phyloP scores from a whole-genome alignment of 2,113 vertebrate species.

The Chloropsis hardwickii region DNA sequence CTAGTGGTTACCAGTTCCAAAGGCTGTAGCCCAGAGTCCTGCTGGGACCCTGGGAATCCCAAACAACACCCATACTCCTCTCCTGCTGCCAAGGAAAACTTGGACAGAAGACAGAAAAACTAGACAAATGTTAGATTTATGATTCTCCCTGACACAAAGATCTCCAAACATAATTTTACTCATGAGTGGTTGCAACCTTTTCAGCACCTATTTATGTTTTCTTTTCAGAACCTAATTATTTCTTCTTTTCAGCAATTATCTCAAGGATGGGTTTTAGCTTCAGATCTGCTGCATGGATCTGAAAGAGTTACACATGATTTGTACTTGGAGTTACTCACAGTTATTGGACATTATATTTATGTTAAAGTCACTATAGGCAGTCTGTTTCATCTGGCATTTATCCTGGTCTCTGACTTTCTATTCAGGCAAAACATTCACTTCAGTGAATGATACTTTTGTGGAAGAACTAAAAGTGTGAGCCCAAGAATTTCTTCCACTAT shows the following conservation, averaged over 20 bases:
- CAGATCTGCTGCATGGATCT: background rate
- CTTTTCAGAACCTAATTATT: background rate
- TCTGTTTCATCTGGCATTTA: background rate
- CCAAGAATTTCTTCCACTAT: background rate
- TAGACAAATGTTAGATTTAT: background rate
- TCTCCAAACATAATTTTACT: background rate
- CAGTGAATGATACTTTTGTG: background rate
- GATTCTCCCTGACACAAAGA: background rate
- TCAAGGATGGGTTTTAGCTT: background rate
- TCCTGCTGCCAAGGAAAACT: background rate
- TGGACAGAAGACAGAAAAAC: background rate
- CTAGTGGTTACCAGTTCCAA: background rate
- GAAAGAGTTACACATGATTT: background rate
- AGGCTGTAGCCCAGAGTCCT: background rate
- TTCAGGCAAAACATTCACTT: background rate
- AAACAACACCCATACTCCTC: background rate
- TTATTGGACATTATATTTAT: background rate
- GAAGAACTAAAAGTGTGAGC: background rate
- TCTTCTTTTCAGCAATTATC: background rate
- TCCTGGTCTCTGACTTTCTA: background rate
- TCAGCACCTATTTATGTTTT: background rate
- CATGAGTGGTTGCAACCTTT: background rate
- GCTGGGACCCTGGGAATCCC: background rate
- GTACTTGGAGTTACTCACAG: background rate
- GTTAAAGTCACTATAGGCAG: background rate